phyloP scores from a whole-genome alignment of 2,888 invertebrate species.

The Osedax fenrisi region DNA sequence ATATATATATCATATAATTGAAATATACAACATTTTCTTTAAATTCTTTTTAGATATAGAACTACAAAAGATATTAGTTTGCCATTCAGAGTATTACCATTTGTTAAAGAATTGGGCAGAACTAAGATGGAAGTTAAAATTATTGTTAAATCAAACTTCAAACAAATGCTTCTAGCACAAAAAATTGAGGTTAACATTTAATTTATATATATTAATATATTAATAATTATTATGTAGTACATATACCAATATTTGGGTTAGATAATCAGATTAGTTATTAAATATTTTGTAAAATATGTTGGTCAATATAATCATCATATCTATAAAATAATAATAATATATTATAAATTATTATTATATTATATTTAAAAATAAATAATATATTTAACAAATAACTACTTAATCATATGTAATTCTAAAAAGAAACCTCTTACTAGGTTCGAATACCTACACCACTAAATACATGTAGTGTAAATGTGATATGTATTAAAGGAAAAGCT shows the following conservation, averaged over 20 bases:
- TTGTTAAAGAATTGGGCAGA: conserved; percentile 91
- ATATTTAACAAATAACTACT: no score
- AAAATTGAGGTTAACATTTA: conserved; percentile 78
- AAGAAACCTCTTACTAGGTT: conserved; percentile 45
- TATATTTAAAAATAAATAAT: no score
- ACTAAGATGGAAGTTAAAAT: conserved; percentile 99
- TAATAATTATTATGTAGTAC: no score
- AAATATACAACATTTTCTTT: no score
- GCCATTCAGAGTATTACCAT: conserved; percentile 95
- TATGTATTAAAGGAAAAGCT: conserved; percentile 96
- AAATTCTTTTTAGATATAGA: conserved; percentile 78
- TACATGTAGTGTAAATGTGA: conserved; percentile 93
- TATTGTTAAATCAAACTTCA: conserved; percentile 95
- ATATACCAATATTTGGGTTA: no score
- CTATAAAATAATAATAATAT: no score
- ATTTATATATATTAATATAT: no score
- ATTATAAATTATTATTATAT: no score
- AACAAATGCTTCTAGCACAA: conserved; percentile 89
- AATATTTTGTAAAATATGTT: no score
- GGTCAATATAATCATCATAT: not conserved
- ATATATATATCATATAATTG: no score
- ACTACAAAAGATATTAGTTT: conserved; percentile 98
- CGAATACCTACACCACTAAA: conserved; percentile 96
- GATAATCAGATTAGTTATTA: no score
- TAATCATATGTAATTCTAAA: no score